These are phyloP conservation scores for Agelas oroides DNA, from an alignment of 37 sponge, comb jelly and placozoan genomes.

Conservation along the genomic window DNA sequence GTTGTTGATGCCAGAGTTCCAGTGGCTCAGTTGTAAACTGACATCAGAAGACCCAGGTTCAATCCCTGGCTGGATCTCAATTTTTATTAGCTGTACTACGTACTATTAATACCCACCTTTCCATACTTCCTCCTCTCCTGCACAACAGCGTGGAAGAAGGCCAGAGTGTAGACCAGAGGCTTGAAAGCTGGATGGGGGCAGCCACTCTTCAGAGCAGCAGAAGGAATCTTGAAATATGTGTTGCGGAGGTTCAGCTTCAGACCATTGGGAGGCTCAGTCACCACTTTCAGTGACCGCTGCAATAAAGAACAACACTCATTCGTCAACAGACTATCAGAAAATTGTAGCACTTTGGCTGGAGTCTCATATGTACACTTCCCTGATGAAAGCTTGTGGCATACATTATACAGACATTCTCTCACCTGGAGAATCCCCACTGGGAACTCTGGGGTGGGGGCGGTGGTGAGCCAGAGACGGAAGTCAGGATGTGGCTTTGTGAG, in stretches of 20 bases:
- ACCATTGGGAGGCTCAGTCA: conserved; percentile 99
- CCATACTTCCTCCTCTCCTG: conserved; percentile 99
- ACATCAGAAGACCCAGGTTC: no score
- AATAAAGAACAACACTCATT: neutral
- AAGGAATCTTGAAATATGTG: conserved; percentile 94
- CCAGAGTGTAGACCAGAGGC: conserved; percentile 93
- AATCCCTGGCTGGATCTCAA: no score
- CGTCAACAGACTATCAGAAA: neutral
- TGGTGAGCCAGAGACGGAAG: conserved; percentile 99
- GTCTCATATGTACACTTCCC: neutral
- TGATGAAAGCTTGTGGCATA: no score
- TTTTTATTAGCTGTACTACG: neutral
- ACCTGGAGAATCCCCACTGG: conserved; percentile 96
- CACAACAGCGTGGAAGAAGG: conserved; percentile 99
- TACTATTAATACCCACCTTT: conserved; percentile 36
- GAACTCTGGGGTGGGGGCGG: conserved; percentile 96
- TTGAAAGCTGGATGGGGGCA: conserved; percentile 94
- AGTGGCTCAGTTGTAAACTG: no score
- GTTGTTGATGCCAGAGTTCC: no score
- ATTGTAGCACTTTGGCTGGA: neutral
- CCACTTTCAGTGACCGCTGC: conserved; percentile 90
- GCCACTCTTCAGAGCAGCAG: conserved; percentile 68
- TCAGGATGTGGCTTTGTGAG: conserved; percentile 97
- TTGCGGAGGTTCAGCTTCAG: conserved; percentile 96
- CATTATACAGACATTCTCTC: no score